Conservation (phyloP, 2,888 invertebrate species). For the Exocentrus adspersus region DNA sequence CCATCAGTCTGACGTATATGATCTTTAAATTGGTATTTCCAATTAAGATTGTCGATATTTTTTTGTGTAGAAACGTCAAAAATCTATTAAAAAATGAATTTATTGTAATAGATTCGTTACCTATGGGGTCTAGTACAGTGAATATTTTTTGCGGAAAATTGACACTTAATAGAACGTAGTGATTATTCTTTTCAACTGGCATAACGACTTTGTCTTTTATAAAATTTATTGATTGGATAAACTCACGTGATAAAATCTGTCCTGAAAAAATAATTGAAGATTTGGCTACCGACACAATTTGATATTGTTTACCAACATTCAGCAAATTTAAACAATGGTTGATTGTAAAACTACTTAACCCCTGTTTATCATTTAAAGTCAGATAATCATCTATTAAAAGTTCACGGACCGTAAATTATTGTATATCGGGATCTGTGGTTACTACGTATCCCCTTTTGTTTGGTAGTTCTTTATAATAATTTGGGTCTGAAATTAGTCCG, state of each 20-base stretch:
- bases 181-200: background rate
- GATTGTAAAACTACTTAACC: conserved; percentile 21
- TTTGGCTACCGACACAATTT: too few relatives aligned
- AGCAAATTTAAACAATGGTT: conserved; percentile 18
- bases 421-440: background rate
- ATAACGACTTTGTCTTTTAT: background rate
- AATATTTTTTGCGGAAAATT: background rate
- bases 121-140: background rate
- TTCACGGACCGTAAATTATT: conserved; percentile 21
- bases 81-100: background rate
- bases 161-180: background rate
- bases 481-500: background rate
- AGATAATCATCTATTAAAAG: conserved; percentile 18
- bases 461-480: background rate
- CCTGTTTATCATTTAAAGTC: conserved; percentile 11
- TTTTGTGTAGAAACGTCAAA: background rate
- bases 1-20: background rate
- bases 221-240: too few relatives aligned
- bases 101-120: background rate
- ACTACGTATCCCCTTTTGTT: conserved; percentile 12
- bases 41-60: background rate
- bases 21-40: background rate
- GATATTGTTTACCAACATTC: too few relatives aligned
- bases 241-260: too few relatives aligned
- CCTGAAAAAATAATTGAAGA: too few relatives aligned